These are phyloP conservation scores for Anguilla japonica DNA, from an alignment of 2,113 vertebrate genomes.

Conservation along the genomic window DNA sequence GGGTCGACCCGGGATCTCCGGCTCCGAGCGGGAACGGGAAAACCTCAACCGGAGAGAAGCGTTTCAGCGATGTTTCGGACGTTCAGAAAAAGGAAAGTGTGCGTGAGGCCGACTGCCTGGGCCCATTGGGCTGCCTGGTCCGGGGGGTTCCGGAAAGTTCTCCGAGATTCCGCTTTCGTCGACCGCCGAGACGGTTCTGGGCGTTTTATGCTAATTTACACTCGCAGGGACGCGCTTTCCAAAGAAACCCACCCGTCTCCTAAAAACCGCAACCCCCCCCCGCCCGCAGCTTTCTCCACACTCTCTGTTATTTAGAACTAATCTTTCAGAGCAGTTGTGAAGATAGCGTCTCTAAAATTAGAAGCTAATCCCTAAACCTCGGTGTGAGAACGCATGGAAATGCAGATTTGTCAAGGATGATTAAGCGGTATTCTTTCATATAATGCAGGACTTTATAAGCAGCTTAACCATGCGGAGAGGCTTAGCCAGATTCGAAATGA, in stretches of 20 bases:
- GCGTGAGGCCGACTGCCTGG: constrained; percentile 32
- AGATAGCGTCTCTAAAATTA: constrained; percentile 67
- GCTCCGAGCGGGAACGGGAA: neutral
- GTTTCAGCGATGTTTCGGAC: constrained; percentile 29
- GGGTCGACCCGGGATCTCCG: constrained; percentile 15
- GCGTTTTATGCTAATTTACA: constrained; percentile 34
- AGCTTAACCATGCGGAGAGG: constrained; percentile 57
- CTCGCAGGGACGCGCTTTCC: constrained; percentile 45
- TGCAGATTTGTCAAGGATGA: constrained; percentile 69
- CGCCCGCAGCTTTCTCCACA: constrained; percentile 46
- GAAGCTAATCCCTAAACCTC: constrained; percentile 59
- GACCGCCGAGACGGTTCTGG: constrained; percentile 10
- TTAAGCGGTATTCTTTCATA: constrained; percentile 63
- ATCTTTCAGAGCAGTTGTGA: constrained; percentile 59
- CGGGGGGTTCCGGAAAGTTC: constrained; percentile 24
- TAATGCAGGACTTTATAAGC: constrained; percentile 56
- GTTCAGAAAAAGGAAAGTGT: constrained; percentile 37
- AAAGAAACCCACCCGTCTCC: constrained; percentile 39
- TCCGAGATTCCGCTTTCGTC: constrained; percentile 38
- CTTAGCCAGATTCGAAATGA: constrained; percentile 59
- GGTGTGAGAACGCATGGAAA: constrained; percentile 61
- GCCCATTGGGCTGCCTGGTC: constrained; percentile 9
- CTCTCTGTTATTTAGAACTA: constrained; percentile 62
- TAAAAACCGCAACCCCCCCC: constrained; percentile 23
- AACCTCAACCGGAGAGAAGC: neutral